Percentiles rank a stretch among this genome's conserved stretches.
phyloP scores from a whole-genome alignment of 2,113 vertebrate genomes.

The Elaphurus davidianus region DNA sequence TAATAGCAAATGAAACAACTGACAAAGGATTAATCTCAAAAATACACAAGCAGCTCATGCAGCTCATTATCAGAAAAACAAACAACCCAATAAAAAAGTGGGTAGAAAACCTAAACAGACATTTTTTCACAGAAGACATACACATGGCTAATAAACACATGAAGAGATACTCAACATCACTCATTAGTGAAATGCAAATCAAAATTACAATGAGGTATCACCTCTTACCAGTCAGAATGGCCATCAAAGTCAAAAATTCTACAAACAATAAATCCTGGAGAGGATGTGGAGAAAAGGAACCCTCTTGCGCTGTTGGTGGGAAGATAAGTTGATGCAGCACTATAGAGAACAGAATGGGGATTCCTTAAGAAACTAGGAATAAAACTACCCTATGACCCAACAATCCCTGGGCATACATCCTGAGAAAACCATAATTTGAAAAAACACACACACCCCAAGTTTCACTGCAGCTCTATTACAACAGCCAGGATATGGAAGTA shows the following conservation, averaged over 20 bases:
- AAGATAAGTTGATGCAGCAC: background rate
- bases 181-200: background rate
- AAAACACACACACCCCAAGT: background rate
- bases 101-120: background rate
- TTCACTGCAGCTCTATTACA: background rate
- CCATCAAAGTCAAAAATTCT: background rate
- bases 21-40: background rate
- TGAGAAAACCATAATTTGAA: background rate
- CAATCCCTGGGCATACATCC: background rate
- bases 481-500: background rate
- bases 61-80: background rate
- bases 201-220: background rate
- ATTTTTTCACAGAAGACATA: background rate
- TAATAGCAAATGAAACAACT: background rate
- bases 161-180: background rate
- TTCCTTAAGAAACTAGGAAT: background rate
- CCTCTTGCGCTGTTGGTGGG: background rate
- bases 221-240: background rate
- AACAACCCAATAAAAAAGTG: background rate
- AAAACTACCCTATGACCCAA: background rate
- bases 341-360: background rate
- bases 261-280: background rate
- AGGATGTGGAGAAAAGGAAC: background rate
- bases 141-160: background rate
- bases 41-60: background rate